A percentile compares a stretch with the other conserved stretches of the same genome.
Evolutionary conservation across 2,797 vertebrate species (phyloP).

Genomic region (Dermochelys coriacea): DNA sequence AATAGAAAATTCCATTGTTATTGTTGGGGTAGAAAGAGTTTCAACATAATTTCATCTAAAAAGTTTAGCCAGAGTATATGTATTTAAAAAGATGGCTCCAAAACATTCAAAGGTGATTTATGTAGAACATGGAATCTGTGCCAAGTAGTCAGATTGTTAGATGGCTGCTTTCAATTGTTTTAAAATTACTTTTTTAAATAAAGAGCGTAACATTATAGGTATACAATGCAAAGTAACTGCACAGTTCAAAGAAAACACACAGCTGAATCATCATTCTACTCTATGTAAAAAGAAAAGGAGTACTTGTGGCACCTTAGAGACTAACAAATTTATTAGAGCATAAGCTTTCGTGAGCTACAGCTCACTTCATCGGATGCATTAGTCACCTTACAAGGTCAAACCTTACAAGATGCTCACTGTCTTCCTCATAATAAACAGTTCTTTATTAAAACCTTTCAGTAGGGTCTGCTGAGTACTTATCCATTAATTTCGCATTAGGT

Average conservation of each 20-base stretch:
- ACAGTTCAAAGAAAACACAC: not conserved
- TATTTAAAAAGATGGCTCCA: not conserved
- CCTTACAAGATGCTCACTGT: not conserved
- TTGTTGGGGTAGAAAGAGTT: not conserved
- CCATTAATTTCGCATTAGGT: not conserved
- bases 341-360: no score
- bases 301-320: no score
- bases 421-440: not conserved
- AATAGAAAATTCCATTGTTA: not conserved
- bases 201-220: not conserved
- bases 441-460: constrained; percentile 16
- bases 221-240: not conserved
- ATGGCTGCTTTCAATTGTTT: constrained; percentile 9
- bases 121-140: not conserved
- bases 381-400: not conserved
- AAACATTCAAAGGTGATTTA: not conserved
- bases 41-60: not conserved
- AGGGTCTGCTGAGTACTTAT: not conserved
- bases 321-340: no score
- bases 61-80: not conserved
- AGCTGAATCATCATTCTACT: not conserved
- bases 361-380: no score
- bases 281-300: no score
- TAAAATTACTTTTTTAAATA: not conserved
- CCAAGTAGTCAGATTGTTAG: not conserved